Evolutionary conservation across 2,888 invertebrate species (phyloP), one percentile per base, ranked within the genome.

Genomic region (Macrosiphum euphorbiae): DNA sequence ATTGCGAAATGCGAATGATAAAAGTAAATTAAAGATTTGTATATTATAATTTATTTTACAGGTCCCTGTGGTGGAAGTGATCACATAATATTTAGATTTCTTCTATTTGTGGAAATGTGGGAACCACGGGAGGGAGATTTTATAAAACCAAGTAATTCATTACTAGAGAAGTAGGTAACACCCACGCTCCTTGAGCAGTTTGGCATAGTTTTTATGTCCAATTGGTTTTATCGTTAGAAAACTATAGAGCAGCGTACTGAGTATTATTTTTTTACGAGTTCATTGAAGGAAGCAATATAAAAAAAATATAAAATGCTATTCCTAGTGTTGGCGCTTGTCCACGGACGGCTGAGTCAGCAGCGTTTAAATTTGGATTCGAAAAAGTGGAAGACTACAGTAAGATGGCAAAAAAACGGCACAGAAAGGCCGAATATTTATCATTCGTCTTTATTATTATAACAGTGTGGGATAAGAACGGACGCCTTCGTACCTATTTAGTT

Each of bases 291-390:
- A 90, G 58, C 86, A 86, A 94, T 90, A 90, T 85, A 61, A 86
- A 90, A 89, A 90, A 41, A 58, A 52, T 84, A 92, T 86, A 90
- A 89, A 90, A 85, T 90, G 93, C 89, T 94, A 94, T 90, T 94
- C 90, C 90, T 94, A 94, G 90, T 90, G 93, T 90, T 94, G 93
- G 93, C 93, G 47, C 24, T 41, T 24, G 50, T 94, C 93, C 93
- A 94, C 52, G 85, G 90, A 90, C 41, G 61, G n/a, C 90, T 94
- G 93, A 94, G 89, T 94, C 93, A 94, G 93, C 93, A 85, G 67
- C 41, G 61, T 90, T 94, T 94, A 94, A 94, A 94, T 90, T 90
- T 86, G 90, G 93, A 94, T 94, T 84, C n/a, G 90, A 89, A 94
- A 94, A 94, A 90, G 8, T 90, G 86, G 89, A 90, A 94, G 93